phyloP scores from a whole-genome alignment of 2,888 invertebrate genomes.

The Ctena decussata region DNA sequence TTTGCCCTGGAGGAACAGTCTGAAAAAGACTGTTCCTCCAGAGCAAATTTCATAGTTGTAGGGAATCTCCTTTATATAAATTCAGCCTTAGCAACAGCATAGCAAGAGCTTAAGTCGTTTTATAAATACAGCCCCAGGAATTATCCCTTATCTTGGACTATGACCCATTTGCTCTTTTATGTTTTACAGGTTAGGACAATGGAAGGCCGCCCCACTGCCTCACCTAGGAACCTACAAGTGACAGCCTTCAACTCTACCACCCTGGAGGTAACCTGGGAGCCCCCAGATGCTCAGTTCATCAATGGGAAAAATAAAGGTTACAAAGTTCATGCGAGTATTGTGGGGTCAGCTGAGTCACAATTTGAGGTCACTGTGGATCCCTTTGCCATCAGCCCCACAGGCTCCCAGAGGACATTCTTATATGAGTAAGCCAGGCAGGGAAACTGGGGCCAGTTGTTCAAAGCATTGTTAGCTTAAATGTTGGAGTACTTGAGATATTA shows the following conservation, averaged over 20 bases:
- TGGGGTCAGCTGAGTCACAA: constrained; percentile 42
- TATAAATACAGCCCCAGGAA: no score
- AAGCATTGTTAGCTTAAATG: no score
- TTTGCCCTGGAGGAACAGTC: no score
- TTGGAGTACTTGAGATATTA: no score
- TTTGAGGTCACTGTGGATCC: constrained; percentile 71
- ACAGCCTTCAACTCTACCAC: constrained; percentile 95
- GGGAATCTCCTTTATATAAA: no score
- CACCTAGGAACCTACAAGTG: constrained; percentile 94
- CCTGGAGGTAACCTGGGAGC: constrained; percentile 95
- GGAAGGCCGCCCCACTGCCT: constrained; percentile 97
- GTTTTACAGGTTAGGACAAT: constrained; percentile 95
- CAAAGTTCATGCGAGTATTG: constrained; percentile 66
- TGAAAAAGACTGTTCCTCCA: no score
- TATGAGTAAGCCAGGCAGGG: constrained; percentile 39
- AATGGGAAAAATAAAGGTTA: constrained; percentile 97
- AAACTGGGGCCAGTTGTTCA: no score
- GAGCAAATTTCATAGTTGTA: no score
- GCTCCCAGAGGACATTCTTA: constrained; percentile 74
- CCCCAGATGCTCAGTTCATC: constrained; percentile 98
- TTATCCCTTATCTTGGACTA: no score
- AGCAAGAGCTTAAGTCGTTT: no score
- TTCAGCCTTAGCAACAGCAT: no score
- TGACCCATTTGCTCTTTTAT: no score
- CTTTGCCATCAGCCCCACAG: constrained; percentile 76